Percentiles rank a stretch among this genome's conserved stretches.
phyloP scores from a whole-genome alignment of 1,140 invertebrate genomes.

The Drosophila triauraria region DNA sequence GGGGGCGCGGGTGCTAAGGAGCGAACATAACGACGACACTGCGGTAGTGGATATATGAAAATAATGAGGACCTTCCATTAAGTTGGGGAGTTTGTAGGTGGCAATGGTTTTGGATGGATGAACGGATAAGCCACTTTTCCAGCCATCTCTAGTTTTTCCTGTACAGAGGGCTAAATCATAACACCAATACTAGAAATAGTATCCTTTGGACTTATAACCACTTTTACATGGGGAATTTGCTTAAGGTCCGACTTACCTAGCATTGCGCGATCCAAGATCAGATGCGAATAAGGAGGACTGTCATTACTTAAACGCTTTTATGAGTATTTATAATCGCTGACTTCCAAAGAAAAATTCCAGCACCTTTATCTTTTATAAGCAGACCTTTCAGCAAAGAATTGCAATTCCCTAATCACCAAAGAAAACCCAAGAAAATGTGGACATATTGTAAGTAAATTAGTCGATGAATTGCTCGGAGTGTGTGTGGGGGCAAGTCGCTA shows the following conservation, averaged over 20 bases:
- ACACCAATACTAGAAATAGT: too few species aligned
- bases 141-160: too few species aligned
- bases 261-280: too few species aligned
- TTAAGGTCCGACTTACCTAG: too few species aligned
- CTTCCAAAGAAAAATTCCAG: neutral
- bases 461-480: conserved; percentile 26
- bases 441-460: conserved; percentile 67
- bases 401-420: conserved; percentile 21
- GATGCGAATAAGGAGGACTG: too few species aligned
- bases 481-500: conserved; percentile 52
- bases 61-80: conserved; percentile 12
- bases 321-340: too few species aligned
- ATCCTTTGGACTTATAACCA: too few species aligned
- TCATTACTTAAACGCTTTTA: too few species aligned
- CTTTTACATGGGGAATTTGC: too few species aligned
- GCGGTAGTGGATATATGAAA: conserved; percentile 8
- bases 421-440: conserved; percentile 20
- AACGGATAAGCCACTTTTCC: neutral
- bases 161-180: too few species aligned
- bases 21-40: conserved; percentile 5
- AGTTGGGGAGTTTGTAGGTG: neutral
- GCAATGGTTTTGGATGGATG: neutral
- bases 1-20: conserved; percentile 15
- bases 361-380: neutral
- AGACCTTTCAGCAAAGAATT: neutral